Evolutionary conservation across 2,797 vertebrate genomes (phyloP).

Genomic region (Delichon dasypus): DNA sequence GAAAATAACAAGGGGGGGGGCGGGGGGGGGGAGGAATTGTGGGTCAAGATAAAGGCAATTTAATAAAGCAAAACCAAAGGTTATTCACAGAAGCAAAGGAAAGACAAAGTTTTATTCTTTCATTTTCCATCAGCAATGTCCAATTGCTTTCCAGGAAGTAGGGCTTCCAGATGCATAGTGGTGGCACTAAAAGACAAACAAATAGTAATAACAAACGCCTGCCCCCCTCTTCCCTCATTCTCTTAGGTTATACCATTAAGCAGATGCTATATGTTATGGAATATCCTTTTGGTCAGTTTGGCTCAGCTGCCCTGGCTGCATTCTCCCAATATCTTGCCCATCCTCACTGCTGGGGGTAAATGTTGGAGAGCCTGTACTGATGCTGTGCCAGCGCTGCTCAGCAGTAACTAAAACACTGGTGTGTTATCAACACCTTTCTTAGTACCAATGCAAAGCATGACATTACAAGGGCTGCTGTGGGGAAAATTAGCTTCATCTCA

Average conservation of each 20-base stretch:
- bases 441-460: background rate
- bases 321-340: background rate
- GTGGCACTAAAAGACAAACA: background rate
- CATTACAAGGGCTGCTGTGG: background rate
- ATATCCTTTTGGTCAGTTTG: background rate
- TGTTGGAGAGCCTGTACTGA: background rate
- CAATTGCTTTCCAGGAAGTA: background rate
- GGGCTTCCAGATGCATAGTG: background rate
- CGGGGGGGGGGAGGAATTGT: background rate
- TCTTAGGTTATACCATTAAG: background rate
- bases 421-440: background rate
- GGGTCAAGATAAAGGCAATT: background rate
- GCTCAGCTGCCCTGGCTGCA: background rate
- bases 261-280: background rate
- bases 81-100: fast-evolving
- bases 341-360: background rate
- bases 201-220: background rate
- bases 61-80: background rate
- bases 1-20: background rate
- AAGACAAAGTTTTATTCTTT: background rate
- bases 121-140: background rate
- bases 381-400: background rate
- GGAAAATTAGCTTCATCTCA: background rate
- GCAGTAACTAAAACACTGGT: background rate
- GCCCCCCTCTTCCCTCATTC: background rate